A percentile compares a stretch with the other conserved stretches of the same genome.
Evolutionary conservation across 2,888 invertebrate genomes (phyloP).

Genomic region (Rotaria socialis): DNA sequence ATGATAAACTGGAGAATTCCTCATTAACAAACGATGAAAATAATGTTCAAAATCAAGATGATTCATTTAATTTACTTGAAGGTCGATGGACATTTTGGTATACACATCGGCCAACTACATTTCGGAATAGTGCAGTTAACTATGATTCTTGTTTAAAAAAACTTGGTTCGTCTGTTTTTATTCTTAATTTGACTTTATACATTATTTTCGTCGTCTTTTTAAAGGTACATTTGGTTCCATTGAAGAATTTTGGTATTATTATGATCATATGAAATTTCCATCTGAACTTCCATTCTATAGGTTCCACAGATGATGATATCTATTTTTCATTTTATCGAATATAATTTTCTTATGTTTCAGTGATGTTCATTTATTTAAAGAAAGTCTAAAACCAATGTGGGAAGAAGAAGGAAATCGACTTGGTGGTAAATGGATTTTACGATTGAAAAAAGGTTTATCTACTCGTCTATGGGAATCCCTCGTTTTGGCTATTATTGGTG

Average conservation of each 20-base stretch:
- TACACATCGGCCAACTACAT: slow-evolving; percentile 43
- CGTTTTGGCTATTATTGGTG: slow-evolving; percentile 93
- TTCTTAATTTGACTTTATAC: not conserved
- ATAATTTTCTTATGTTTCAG: not conserved
- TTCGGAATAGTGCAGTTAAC: slow-evolving; percentile 33
- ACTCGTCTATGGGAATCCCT: slow-evolving; percentile 97
- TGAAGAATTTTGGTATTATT: slow-evolving; percentile 46
- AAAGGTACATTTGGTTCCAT: slow-evolving; percentile 43
- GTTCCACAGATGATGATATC: not conserved
- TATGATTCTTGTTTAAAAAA: slow-evolving; percentile 37
- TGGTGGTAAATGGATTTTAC: slow-evolving; percentile 47
- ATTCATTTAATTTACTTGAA: slow-evolving; percentile 27
- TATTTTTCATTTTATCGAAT: not conserved
- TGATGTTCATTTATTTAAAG: slow-evolving; percentile 46
- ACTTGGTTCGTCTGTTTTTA: not conserved
- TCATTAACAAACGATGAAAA: not conserved
- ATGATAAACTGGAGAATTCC: not conserved
- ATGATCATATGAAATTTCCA: slow-evolving; percentile 45
- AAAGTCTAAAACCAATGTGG: slow-evolving; percentile 47
- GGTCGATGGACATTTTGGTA: slow-evolving; percentile 46
- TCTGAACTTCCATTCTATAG: slow-evolving; percentile 39
- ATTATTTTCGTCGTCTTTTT: slow-evolving; percentile 37
- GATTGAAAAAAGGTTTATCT: slow-evolving; percentile 67
- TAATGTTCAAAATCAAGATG: not conserved
- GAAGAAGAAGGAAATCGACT: slow-evolving; percentile 47